A percentile compares a stretch with the other conserved stretches of the same genome.
Evolutionary conservation across 2,797 vertebrate species (phyloP).

Genomic region (Loris lydekkerianus): DNA sequence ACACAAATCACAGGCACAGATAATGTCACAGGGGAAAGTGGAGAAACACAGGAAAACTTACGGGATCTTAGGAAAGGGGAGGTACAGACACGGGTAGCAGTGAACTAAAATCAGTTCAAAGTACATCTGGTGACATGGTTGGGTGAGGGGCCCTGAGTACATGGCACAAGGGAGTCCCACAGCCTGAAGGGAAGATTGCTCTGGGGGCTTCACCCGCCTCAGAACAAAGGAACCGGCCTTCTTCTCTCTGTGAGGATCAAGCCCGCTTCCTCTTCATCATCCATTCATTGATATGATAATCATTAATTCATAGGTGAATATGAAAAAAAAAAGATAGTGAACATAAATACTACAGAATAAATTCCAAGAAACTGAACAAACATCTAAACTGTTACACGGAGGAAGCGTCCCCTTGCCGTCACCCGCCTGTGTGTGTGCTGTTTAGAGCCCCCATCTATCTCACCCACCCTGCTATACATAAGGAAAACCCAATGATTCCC

Average conservation of each 20-base stretch:
- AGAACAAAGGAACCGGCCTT: neutral
- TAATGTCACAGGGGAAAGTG: neutral
- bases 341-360: neutral
- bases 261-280: neutral
- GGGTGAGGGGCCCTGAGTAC: neutral
- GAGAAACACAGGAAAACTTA: neutral
- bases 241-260: conserved; percentile 2
- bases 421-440: neutral
- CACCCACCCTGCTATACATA: neutral
- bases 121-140: rapidly evolving
- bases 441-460: neutral
- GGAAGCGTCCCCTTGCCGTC: neutral
- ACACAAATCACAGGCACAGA: neutral
- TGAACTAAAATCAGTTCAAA: conserved; percentile 13
- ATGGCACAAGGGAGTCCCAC: neutral
- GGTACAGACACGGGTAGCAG: neutral
- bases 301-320: neutral
- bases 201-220: neutral
- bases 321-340: neutral
- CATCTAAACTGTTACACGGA: neutral
- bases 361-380: conserved; percentile 25
- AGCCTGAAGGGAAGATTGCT: neutral
- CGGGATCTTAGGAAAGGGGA: neutral
- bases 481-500: neutral
- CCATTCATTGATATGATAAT: neutral